Evolutionary conservation across 2,888 invertebrate species (phyloP), one percentile per base, ranked within the genome.

Genomic region (Cordylochernes scorpioides): DNA sequence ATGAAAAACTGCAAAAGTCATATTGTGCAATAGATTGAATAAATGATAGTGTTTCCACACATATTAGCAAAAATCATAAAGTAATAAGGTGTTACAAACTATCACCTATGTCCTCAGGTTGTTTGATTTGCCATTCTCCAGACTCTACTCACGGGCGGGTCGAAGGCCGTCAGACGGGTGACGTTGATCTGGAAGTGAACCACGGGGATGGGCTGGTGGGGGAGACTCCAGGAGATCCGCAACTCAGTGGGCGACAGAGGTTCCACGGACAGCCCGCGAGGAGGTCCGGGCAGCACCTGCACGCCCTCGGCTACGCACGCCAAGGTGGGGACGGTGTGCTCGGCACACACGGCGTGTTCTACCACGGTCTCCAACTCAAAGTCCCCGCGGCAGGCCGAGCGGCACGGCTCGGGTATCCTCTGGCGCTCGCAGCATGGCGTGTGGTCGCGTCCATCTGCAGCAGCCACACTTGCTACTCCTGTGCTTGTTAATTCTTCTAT

Each of bases 251-350:
- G 71, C 24, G 67, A 67, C 7, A 72, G 48, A 5, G 71, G 63
- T 42, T 71, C 70, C 3, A 71, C 68, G 51, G 66, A 65, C 0
- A 75, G 62, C 37, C 64, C 62, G 49, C 65, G 62, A 13, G 77
- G 45, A 10, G 42, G 63, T 44, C 71, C 70, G 27, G 77, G 75
- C 17, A 77, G 58, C 2, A 71, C 55, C 52, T 70, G 70, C 70
- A 75, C 68, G 28, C 77, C 77, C 52, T 72, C 71, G 17, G 73
- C 67, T 40, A 77, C 74, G 46, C 77, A 77, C 31, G 74, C 71
- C 19, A 77, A 50, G 0, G 75, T 75, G 44, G 69, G 68, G 46
- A 74, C 67, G 41, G 75, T 75, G 45, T 74, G 73, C 1, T 71
- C 63, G 0, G 74, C 69, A 48, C 77, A 77, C 3, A 73, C 73